phyloP scores from a whole-genome alignment of 2,888 invertebrate genomes.

The Drosophila anomelani region DNA sequence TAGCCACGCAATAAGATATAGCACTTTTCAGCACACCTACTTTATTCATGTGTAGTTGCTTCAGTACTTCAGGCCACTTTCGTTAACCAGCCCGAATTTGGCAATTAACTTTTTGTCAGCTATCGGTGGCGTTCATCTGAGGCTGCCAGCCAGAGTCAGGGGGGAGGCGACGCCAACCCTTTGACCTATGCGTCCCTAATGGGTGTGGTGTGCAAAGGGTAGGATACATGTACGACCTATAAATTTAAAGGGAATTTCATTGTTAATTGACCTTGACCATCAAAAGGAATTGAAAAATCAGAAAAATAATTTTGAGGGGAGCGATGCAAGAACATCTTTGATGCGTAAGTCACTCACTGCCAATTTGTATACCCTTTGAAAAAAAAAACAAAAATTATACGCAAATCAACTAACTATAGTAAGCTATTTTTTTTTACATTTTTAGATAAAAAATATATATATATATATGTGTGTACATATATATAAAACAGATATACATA shows the following conservation, averaged over 20 bases:
- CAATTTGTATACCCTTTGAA: no score
- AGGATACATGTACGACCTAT: no score
- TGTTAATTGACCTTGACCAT: background rate
- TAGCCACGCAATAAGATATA: slow-evolving; percentile 33
- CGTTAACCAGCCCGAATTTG: slow-evolving; percentile 55
- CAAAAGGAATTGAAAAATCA: background rate
- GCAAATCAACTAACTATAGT: background rate
- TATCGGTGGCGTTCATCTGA: slow-evolving; percentile 61
- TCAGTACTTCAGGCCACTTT: slow-evolving; percentile 68
- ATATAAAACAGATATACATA: no score
- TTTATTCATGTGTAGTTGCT: slow-evolving; percentile 35
- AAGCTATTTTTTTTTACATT: background rate
- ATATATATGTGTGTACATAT: no score
- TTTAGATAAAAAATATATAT: background rate
- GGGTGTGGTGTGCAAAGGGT: background rate
- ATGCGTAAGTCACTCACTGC: no score
- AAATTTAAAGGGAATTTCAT: background rate
- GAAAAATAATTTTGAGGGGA: background rate
- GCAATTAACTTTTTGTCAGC: slow-evolving; percentile 59
- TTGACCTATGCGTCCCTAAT: background rate
- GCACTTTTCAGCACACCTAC: slow-evolving; percentile 11
- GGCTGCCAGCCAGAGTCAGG: slow-evolving; percentile 15
- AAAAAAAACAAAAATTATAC: background rate
- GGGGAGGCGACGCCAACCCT: slow-evolving; percentile 15
- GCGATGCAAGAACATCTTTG: no score